Evolutionary conservation across 2,113 vertebrate genomes (phyloP).

Genomic region (Stomatorhinus ivindoensis): DNA sequence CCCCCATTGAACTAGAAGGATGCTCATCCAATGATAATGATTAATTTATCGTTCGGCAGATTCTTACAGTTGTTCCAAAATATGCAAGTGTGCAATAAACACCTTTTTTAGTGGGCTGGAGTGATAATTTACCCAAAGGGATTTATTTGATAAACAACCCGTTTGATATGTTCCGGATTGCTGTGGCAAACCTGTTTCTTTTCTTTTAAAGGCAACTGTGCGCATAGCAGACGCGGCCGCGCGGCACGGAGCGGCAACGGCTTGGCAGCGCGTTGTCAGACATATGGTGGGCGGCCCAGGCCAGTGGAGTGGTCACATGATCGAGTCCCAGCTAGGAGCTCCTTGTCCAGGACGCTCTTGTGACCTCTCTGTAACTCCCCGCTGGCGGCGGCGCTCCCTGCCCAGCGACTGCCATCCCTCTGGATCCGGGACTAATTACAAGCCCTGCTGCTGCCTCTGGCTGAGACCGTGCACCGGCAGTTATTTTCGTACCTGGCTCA

Average conservation of each 20-base stretch:
- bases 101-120: constrained; percentile 6
- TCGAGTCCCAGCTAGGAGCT: not conserved
- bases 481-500: not conserved
- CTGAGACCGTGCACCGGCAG: not conserved
- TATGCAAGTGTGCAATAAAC: not conserved
- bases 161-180: not conserved
- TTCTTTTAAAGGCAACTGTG: not conserved
- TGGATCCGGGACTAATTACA: constrained; percentile 15
- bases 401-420: not conserved
- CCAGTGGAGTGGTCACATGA: not conserved
- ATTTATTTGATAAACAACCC: not conserved
- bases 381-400: not conserved
- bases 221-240: not conserved
- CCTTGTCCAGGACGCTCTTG: constrained; percentile 2
- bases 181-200: not conserved
- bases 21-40: not conserved
- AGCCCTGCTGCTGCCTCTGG: not conserved
- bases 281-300: not conserved
- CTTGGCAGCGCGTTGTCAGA: not conserved
- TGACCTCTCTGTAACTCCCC: not conserved
- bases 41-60: not conserved
- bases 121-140: not conserved
- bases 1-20: not conserved
- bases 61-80: constrained; percentile 2
- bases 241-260: not conserved